Evolutionary conservation across 2,113 vertebrate species (phyloP).

Genomic region (Mugil cephalus): DNA sequence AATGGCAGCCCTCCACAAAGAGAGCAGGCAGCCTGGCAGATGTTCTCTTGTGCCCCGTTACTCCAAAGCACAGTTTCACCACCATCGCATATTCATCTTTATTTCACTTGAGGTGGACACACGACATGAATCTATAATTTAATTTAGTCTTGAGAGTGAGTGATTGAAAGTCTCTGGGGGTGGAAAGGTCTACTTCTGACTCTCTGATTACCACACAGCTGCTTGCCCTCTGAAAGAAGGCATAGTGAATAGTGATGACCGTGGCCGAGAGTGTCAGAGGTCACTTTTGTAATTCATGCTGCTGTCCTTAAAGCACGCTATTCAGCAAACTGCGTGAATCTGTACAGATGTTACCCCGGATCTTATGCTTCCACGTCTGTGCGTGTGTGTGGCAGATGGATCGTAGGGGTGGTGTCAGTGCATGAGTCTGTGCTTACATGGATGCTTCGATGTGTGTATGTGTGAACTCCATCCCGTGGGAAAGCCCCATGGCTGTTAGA

Average conservation of each 20-base stretch:
- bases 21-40: slow-evolving; percentile 49
- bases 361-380: background rate
- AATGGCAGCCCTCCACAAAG: slow-evolving; percentile 59
- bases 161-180: slow-evolving; percentile 1
- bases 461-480: slow-evolving; percentile 69
- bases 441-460: background rate
- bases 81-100: background rate
- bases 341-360: slow-evolving; percentile 50
- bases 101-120: background rate
- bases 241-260: slow-evolving; percentile 19
- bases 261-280: slow-evolving; percentile 46
- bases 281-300: slow-evolving; percentile 36
- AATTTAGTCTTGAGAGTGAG: background rate
- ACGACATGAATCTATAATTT: slow-evolving; percentile 10
- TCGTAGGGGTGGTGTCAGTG: slow-evolving; percentile 30
- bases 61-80: slow-evolving; percentile 11
- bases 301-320: slow-evolving; percentile 4
- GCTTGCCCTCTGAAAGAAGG: slow-evolving; percentile 20
- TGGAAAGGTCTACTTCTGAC: slow-evolving; percentile 19
- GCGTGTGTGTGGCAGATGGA: slow-evolving; percentile 52
- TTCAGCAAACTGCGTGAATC: slow-evolving; percentile 40
- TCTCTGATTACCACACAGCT: slow-evolving; percentile 32
- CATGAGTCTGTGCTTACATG: background rate
- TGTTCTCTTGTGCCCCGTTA: slow-evolving; percentile 47
- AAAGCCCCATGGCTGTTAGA: slow-evolving; percentile 67